A percentile compares a stretch with the other conserved stretches of the same genome.
Evolutionary conservation across 1,140 invertebrate species (phyloP).

Genomic region (Lordiphosa collinella): DNA sequence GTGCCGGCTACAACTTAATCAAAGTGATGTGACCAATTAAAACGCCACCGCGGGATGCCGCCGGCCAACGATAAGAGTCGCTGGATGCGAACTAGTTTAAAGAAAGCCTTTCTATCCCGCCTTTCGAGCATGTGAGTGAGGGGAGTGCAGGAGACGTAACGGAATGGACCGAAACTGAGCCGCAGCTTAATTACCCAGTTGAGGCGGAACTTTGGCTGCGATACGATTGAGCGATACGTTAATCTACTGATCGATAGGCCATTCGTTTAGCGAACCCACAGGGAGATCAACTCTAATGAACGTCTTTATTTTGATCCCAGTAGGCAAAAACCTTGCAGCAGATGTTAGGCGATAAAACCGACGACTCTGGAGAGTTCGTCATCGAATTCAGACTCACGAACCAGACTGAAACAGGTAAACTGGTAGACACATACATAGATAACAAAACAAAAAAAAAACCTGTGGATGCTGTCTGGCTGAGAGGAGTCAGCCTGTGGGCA

Average conservation of each 20-base stretch:
- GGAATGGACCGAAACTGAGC: slow-evolving; percentile 37
- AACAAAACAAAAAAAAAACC: neutral
- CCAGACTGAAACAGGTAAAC: slow-evolving; percentile 6
- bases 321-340: slow-evolving; percentile 3
- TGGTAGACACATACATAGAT: neutral
- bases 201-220: slow-evolving; percentile 20
- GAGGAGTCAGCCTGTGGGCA: slow-evolving; percentile 44
- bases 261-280: slow-evolving; percentile 2
- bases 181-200: slow-evolving; percentile 50
- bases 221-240: slow-evolving; percentile 20
- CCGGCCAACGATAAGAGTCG: slow-evolving; percentile 38
- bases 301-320: slow-evolving; percentile 21
- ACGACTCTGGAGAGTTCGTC: neutral
- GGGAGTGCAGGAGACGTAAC: slow-evolving; percentile 30
- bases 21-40: slow-evolving; percentile 76
- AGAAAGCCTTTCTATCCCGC: slow-evolving; percentile 60
- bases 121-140: slow-evolving; percentile 1
- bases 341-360: slow-evolving; percentile 13
- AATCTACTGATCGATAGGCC: slow-evolving; percentile 40
- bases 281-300: slow-evolving; percentile 23
- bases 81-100: slow-evolving; percentile 59
- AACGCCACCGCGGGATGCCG: slow-evolving; percentile 60
- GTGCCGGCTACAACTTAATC: slow-evolving; percentile 69
- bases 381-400: neutral
- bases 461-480: neutral